These are phyloP conservation scores for Luehdorfia chinensis DNA, from an alignment of 1,140 invertebrate genomes.

Conservation along the genomic window DNA sequence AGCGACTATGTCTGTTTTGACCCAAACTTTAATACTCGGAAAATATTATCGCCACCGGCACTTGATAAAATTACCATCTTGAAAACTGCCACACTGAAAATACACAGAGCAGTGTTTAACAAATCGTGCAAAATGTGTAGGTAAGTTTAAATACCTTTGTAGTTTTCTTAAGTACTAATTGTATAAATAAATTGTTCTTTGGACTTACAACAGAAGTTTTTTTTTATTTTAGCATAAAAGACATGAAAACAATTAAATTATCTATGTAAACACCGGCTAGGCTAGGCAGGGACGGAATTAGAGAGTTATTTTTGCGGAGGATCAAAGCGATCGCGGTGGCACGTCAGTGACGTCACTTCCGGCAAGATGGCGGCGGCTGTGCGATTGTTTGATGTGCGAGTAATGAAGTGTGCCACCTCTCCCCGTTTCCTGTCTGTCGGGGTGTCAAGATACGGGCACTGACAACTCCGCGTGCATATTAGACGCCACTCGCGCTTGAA, in stretches of 20 bases:
- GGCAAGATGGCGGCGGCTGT: conserved; percentile 65
- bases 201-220: background rate
- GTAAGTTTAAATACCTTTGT: no score
- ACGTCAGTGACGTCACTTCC: conserved; percentile 69
- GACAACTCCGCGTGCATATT: conserved; percentile 51
- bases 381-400: conserved; percentile 73
- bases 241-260: conserved; percentile 34
- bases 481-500: conserved; percentile 32
- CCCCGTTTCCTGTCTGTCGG: conserved; percentile 59
- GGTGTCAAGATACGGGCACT: conserved; percentile 59
- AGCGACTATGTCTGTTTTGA: no score
- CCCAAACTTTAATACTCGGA: no score
- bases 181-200: no score
- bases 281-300: conserved; percentile 28
- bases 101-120: no score
- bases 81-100: no score
- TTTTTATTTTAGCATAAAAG: conserved; percentile 30
- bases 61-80: no score
- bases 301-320: conserved; percentile 58
- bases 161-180: no score
- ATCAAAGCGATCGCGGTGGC: conserved; percentile 61
- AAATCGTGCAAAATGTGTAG: no score
- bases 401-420: conserved; percentile 71
- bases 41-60: no score
- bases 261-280: conserved; percentile 16